Evolutionary conservation across 1,140 invertebrate genomes (phyloP).

Genomic region (Drosophila murphyi): DNA sequence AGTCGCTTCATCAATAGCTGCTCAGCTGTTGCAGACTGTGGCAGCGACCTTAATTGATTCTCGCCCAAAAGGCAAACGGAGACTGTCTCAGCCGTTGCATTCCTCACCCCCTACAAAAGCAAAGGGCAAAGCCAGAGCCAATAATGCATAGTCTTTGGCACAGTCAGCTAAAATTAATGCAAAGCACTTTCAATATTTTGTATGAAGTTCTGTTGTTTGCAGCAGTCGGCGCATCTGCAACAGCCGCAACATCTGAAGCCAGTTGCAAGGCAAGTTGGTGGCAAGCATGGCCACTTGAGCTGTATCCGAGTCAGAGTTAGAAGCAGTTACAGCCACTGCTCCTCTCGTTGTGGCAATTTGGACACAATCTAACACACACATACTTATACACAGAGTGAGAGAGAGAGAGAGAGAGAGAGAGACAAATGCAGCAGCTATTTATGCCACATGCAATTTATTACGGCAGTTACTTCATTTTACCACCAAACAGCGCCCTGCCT

Average conservation of each 20-base stretch:
- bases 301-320: constrained; percentile 11
- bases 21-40: constrained; percentile 2
- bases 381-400: constrained; percentile 1
- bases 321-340: constrained; percentile 16
- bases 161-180: constrained; percentile 51
- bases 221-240: constrained; percentile 3
- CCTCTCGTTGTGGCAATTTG: constrained; percentile 60
- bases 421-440: constrained; percentile 64
- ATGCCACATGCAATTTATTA: constrained; percentile 72
- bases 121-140: constrained; percentile 25
- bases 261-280: constrained; percentile 20
- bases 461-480: constrained; percentile 44
- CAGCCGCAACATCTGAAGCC: constrained; percentile 41
- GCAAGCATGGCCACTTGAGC: constrained; percentile 47
- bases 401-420: background rate
- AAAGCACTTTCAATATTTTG: constrained; percentile 67
- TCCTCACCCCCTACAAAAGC: background rate
- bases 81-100: background rate
- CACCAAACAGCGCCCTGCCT: constrained; percentile 11
- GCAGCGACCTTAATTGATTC: constrained; percentile 59
- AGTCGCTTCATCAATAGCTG: constrained; percentile 21
- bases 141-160: constrained; percentile 37
- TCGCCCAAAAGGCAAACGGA: constrained; percentile 7
- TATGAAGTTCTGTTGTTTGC: constrained; percentile 58
- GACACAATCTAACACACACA: constrained; percentile 36